Evolutionary conservation across 2,797 vertebrate species (phyloP).

Genomic region (Morus bassanus): DNA sequence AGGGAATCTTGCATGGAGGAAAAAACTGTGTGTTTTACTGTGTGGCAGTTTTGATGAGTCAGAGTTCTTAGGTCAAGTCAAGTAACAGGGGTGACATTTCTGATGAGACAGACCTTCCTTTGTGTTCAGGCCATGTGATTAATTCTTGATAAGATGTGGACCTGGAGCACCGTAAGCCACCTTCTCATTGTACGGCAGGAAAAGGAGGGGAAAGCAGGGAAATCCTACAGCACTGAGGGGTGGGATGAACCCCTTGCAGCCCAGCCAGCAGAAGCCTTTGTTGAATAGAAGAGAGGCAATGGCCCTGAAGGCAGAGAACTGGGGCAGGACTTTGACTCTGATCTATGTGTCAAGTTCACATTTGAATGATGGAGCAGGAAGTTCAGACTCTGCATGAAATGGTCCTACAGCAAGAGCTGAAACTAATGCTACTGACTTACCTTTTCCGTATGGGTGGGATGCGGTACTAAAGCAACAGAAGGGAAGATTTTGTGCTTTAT

Average conservation of each 20-base stretch:
- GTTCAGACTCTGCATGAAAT: neutral
- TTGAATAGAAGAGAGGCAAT: neutral
- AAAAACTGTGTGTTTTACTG: neutral
- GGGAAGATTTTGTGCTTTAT: neutral
- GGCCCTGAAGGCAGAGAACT: neutral
- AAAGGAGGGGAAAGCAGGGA: conserved; percentile 10
- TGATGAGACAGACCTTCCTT: conserved; percentile 35
- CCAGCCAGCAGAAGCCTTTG: neutral
- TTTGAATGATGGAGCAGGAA: conserved; percentile 7
- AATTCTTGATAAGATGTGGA: neutral
- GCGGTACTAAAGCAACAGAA: neutral
- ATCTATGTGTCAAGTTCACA: neutral
- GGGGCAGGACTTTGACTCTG: neutral
- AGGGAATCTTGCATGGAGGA: neutral
- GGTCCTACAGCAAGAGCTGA: neutral
- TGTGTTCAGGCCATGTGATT: conserved; percentile 9
- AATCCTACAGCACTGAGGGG: neutral
- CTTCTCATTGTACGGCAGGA: neutral
- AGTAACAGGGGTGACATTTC: conserved; percentile 26
- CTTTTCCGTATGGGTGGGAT: neutral
- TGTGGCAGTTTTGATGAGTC: conserved; percentile 41
- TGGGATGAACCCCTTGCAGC: neutral
- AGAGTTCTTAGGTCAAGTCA: conserved; percentile 27
- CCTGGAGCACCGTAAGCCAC: neutral
- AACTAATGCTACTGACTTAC: neutral